Conservation (phyloP, 2,797 vertebrate species). For the Gymnodraco acuticeps region DNA sequence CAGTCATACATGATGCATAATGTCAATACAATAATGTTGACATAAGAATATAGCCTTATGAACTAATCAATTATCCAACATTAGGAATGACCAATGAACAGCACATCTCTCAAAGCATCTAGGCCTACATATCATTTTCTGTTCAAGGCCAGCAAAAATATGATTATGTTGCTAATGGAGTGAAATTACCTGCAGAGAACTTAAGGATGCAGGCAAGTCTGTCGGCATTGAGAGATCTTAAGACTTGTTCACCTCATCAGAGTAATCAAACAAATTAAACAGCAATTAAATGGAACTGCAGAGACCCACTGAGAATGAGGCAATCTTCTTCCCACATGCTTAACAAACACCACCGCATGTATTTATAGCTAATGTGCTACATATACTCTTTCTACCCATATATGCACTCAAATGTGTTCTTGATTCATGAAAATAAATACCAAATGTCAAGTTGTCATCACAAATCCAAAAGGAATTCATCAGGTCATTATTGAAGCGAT, state of each 20-base stretch:
- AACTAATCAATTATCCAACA: not conserved
- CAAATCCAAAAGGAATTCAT: conserved; percentile 17
- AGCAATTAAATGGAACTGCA: conserved; percentile 25
- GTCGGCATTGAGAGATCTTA: conserved; percentile 41
- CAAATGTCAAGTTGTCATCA: conserved; percentile 48
- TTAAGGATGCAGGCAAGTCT: conserved; percentile 24
- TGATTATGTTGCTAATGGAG: conserved; percentile 44
- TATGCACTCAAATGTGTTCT: conserved; percentile 7
- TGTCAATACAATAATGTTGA: not conserved
- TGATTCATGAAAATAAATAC: conserved; percentile 26
- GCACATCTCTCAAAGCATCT: conserved; percentile 7
- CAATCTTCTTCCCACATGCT: conserved; percentile 21
- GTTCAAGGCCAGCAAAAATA: conserved; percentile 26
- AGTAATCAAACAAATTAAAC: conserved; percentile 68
- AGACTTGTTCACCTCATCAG: conserved; percentile 42
- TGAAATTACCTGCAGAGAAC: conserved; percentile 44
- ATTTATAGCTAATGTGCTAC: conserved; percentile 12
- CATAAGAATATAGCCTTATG: not conserved
- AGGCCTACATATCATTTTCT: not conserved
- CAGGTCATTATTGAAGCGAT: conserved; percentile 12
- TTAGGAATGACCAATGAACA: not conserved
- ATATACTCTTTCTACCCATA: conserved; percentile 2
- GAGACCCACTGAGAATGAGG: conserved; percentile 30
- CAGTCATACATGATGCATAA: not conserved
- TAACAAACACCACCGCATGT: conserved; percentile 23